Evolutionary conservation across 2,113 vertebrate species (phyloP).

Genomic region (Columba janthina): DNA sequence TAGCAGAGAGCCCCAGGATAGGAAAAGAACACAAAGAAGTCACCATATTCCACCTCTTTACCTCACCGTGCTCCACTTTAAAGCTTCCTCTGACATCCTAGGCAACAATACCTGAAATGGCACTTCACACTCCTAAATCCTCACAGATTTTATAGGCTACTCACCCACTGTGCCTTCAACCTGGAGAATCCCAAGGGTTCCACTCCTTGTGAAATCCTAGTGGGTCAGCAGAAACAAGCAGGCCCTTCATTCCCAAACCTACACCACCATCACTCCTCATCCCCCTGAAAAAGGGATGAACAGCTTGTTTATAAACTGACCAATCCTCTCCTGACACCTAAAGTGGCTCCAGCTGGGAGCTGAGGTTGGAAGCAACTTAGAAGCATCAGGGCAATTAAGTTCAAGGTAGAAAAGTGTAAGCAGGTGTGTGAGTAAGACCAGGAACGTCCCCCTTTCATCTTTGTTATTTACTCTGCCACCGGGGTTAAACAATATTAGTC

Average conservation of each 20-base stretch:
- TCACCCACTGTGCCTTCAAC: background rate
- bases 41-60: background rate
- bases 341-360: background rate
- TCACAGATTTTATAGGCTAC: background rate
- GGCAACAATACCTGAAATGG: background rate
- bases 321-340: background rate
- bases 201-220: background rate
- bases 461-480: background rate
- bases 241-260: fast-evolving
- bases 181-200: background rate
- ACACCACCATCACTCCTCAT: fast-evolving
- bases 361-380: background rate
- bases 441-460: background rate
- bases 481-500: background rate
- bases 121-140: background rate
- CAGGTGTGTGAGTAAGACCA: background rate
- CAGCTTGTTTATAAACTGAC: background rate
- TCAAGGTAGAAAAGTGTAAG: background rate
- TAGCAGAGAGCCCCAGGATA: slow-evolving; percentile 54
- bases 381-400: background rate
- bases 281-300: fast-evolving
- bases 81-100: background rate
- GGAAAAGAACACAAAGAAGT: slow-evolving; percentile 5
- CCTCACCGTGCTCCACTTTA: slow-evolving; percentile 43
- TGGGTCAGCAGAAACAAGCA: fast-evolving